These are phyloP conservation scores for Lethrus apterus DNA, from an alignment of 1,140 invertebrate species.

Conservation along the genomic window DNA sequence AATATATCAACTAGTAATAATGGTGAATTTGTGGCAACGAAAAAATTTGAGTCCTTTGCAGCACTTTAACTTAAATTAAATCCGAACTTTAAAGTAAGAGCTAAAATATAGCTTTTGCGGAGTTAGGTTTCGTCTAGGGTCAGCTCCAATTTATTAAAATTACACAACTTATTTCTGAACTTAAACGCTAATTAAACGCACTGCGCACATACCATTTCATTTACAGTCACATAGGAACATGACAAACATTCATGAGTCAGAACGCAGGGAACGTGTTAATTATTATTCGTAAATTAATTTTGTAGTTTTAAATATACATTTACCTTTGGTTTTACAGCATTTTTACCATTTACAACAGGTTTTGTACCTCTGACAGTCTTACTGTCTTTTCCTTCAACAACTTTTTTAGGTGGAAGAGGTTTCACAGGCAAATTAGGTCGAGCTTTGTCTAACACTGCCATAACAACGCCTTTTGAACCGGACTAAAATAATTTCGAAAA, in stretches of 20 bases:
- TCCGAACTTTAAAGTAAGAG: too few species aligned
- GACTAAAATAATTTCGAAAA: slow-evolving; percentile 47
- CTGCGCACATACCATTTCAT: too few species aligned
- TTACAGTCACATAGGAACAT: slow-evolving; percentile 2
- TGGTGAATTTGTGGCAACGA: too few species aligned
- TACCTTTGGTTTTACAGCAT: slow-evolving; percentile 34
- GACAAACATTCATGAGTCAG: not conserved
- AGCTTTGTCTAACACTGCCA: slow-evolving; percentile 77
- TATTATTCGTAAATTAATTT: slow-evolving; percentile 6
- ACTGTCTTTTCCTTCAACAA: slow-evolving; percentile 37
- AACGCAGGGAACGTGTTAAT: too few species aligned
- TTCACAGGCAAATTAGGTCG: slow-evolving; percentile 77
- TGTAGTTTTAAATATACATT: not conserved
- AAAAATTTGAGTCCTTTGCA: too few species aligned
- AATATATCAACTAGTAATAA: too few species aligned
- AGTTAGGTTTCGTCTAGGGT: too few species aligned
- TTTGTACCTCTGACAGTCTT: slow-evolving; percentile 42
- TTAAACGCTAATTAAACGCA: too few species aligned
- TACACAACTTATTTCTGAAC: too few species aligned
- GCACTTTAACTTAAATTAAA: too few species aligned
- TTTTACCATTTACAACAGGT: slow-evolving; percentile 31
- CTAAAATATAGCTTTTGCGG: too few species aligned
- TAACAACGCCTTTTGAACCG: slow-evolving; percentile 72
- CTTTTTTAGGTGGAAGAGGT: slow-evolving; percentile 58
- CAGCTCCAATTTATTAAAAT: too few species aligned